phyloP scores from a whole-genome alignment of 2,797 vertebrate genomes.

The Oreonectes daqikongensis region DNA sequence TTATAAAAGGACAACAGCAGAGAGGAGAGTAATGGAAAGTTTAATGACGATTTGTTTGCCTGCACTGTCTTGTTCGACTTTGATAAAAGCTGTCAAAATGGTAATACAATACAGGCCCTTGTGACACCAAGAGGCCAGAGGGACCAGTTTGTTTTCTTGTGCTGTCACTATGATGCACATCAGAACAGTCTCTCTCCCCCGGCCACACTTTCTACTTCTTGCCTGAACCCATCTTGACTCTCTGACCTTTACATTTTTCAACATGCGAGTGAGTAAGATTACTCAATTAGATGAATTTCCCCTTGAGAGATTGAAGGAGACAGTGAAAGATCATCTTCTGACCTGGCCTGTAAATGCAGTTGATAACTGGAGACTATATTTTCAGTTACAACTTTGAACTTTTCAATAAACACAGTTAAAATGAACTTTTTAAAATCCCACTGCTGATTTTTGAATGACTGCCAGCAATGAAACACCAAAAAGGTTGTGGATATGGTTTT shows the following conservation, averaged over 20 bases:
- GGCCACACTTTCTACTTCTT: neutral
- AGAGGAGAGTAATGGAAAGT: slow-evolving; percentile 88
- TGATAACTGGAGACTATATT: neutral
- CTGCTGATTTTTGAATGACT: neutral
- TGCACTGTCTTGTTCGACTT: slow-evolving; percentile 84
- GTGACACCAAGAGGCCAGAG: slow-evolving; percentile 59
- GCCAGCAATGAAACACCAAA: neutral
- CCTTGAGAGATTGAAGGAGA: neutral
- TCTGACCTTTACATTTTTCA: neutral
- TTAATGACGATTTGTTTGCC: slow-evolving; percentile 92
- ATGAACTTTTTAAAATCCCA: neutral
- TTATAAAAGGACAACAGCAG: slow-evolving; percentile 89
- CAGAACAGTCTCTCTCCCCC: neutral
- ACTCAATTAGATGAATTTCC: neutral
- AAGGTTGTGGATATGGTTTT: neutral
- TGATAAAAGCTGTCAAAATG: slow-evolving; percentile 90
- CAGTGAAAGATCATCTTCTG: slow-evolving; percentile 12
- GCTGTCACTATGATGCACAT: slow-evolving; percentile 41
- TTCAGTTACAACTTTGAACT: slow-evolving; percentile 11
- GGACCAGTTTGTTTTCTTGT: slow-evolving; percentile 49
- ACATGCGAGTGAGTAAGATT: neutral
- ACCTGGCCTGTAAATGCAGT: slow-evolving; percentile 13
- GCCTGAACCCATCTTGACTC: neutral
- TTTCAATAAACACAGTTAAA: neutral
- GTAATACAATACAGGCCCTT: slow-evolving; percentile 79